Evolutionary conservation across 2,113 vertebrate species (phyloP).

Genomic region (Lamprologus tigripictilis): DNA sequence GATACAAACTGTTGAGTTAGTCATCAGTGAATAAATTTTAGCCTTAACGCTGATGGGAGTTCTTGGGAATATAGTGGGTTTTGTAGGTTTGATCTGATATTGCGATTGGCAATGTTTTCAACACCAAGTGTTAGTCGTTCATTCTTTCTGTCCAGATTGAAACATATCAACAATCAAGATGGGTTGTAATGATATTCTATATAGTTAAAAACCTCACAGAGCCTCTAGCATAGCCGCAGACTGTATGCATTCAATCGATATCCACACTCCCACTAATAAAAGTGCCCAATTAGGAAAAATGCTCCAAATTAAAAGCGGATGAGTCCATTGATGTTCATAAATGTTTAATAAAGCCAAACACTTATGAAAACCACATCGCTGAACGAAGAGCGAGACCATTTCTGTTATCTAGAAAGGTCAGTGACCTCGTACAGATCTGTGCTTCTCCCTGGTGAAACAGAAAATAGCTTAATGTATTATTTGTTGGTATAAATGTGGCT

Average conservation of each 20-base stretch:
- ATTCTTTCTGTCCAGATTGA: not conserved
- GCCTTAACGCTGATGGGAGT: not conserved
- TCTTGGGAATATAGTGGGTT: not conserved
- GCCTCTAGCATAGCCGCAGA: not conserved
- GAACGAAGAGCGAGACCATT: slow-evolving; percentile 10
- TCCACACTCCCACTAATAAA: not conserved
- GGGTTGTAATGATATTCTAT: not conserved
- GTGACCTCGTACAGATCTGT: slow-evolving; percentile 3
- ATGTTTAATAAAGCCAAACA: not conserved
- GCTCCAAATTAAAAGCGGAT: not conserved
- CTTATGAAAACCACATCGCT: not conserved
- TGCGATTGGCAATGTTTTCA: not conserved
- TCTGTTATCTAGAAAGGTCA: slow-evolving; percentile 9
- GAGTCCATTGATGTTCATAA: not conserved
- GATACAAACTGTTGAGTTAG: not conserved
- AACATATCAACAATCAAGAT: not conserved
- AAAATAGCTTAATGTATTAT: not conserved
- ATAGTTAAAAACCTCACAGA: not conserved
- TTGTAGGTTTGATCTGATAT: not conserved
- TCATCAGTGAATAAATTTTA: not conserved
- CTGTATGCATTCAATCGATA: not conserved
- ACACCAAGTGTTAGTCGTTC: not conserved
- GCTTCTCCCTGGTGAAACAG: not conserved
- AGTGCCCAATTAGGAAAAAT: slow-evolving; percentile 1
- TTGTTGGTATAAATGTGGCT: not conserved